Conservation (phyloP, 2,113 vertebrate genomes). For the Geothlypis trichas region DNA sequence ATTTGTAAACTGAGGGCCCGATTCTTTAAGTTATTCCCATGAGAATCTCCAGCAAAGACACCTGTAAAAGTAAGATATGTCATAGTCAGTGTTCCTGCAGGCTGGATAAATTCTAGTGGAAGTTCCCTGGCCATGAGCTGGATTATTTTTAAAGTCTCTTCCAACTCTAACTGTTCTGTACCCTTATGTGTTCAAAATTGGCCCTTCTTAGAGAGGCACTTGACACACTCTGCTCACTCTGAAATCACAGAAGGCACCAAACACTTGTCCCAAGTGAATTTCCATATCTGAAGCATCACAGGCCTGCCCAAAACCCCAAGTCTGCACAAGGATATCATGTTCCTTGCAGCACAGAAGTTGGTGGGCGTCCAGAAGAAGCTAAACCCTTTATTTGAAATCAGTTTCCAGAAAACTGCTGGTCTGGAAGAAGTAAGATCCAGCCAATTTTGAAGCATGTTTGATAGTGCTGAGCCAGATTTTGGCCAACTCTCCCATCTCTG, state of each 20-base stretch:
- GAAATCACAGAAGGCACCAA: background rate
- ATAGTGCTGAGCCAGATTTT: background rate
- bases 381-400: background rate
- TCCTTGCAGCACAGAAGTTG: background rate
- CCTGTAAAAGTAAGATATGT: background rate
- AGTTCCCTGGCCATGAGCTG: background rate
- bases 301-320: background rate
- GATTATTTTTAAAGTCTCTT: background rate
- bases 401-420: background rate
- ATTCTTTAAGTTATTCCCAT: background rate
- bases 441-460: background rate
- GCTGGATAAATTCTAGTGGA: background rate
- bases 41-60: background rate
- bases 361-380: background rate
- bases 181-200: accelerated
- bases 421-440: background rate
- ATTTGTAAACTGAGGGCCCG: accelerated
- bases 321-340: background rate
- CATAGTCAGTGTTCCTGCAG: background rate
- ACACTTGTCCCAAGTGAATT: background rate
- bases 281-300: background rate
- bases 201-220: accelerated
- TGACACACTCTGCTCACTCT: accelerated
- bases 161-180: background rate
- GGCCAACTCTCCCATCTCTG: accelerated